These are phyloP conservation scores for Furcifer pardalis DNA, from an alignment of 2,797 vertebrate genomes.

Conservation along the genomic window DNA sequence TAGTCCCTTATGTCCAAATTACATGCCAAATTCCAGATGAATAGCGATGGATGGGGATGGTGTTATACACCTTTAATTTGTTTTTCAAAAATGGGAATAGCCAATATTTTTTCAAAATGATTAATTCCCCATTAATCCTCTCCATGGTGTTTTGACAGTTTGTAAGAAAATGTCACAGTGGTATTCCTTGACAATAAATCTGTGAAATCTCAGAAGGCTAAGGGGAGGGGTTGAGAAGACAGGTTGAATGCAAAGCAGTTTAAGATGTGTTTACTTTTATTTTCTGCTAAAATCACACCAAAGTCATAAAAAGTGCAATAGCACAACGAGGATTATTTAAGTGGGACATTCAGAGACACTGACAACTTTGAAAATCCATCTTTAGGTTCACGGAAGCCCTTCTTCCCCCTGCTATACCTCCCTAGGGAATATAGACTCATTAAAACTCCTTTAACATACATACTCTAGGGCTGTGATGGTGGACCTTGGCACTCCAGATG, in stretches of 20 bases:
- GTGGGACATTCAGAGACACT: background rate
- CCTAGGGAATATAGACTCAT: background rate
- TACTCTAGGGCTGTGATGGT: too few species aligned
- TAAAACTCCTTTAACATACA: background rate
- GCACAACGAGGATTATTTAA: background rate
- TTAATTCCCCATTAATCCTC: background rate
- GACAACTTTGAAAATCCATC: background rate
- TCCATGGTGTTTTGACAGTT: background rate
- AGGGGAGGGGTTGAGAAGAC: background rate
- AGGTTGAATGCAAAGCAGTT: background rate
- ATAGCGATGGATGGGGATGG: too few species aligned
- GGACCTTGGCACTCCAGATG: too few species aligned
- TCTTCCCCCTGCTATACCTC: background rate
- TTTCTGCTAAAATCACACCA: background rate
- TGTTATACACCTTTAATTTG: too few species aligned
- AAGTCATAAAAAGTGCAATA: background rate
- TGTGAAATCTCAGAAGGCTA: background rate
- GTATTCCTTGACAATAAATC: background rate
- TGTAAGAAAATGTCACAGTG: background rate
- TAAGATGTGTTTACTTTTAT: background rate
- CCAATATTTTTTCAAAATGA: background rate
- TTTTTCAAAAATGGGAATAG: background rate
- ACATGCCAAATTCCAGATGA: too few species aligned
- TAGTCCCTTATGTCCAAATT: too few species aligned
- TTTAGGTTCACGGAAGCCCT: background rate